Evolutionary conservation across 1,140 invertebrate genomes (phyloP), one percentile per base, ranked within the genome.

Genomic region (Camponotus pennsylvanicus): DNA sequence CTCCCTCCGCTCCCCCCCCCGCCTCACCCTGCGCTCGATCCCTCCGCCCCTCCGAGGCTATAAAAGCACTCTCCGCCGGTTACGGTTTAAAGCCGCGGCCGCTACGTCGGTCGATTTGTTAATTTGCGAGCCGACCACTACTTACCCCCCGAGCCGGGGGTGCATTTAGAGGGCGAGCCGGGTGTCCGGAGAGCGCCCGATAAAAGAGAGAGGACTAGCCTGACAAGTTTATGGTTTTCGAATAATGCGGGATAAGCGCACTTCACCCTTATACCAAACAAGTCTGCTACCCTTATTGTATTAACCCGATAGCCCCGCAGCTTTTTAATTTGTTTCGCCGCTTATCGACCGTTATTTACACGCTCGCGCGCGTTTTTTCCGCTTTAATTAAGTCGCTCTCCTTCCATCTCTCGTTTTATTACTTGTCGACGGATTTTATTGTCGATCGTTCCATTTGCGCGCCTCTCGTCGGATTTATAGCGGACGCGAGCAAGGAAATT

Each of bases 71-170:
- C 59, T 79, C 57, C 64, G 61, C 59, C 64, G 64, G 63, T 79
- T 79, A 86, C 84, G 75, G 84, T 63, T 86, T 85, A 85, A 78
- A 86, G 75, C 84, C 76, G 84, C 52, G 84, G 84, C 78, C 73
- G 82, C 64, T 80, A 59, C 55, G 71, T 85, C 84, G 71, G 76
- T 86, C 87, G 85, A 88, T 88, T 88, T 88, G 85, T 88, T 88
- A 88, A 88, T 88, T 88, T 87, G 87, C 78, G 85, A 88, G 71
- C 64, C 85, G 57, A 73, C 79, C 79, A 83, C 79, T 83, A 83
- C 79, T 83, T 83, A 83, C 40, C 57, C 57, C 69, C 34, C 57
- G 64, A 15, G 40, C 32, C 69, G 40, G 57, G 40, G 57, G 55
- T 61, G 79, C 40, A 83, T 83, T 82, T 83, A 63, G 42, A 83